phyloP scores from a whole-genome alignment of 2,113 vertebrate species.

The Podarcis cretensis region DNA sequence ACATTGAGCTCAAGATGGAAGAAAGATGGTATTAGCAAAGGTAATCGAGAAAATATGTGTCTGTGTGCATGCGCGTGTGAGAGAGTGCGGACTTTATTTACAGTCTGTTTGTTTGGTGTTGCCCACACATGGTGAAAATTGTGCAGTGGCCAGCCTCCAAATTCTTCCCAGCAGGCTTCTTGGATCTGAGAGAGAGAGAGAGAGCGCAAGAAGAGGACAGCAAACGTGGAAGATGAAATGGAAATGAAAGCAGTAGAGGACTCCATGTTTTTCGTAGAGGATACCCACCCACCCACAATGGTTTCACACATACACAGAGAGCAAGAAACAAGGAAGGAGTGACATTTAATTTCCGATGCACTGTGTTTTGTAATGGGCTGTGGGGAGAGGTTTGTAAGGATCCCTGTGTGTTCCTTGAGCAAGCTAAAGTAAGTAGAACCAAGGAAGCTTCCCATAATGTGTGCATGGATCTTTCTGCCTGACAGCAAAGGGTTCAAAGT shows the following conservation, averaged over 20 bases:
- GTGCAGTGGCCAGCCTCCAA: conserved; percentile 53
- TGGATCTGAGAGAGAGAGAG: conserved; percentile 22
- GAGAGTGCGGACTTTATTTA: conserved; percentile 61
- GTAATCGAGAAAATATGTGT: conserved; percentile 82
- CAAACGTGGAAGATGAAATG: conserved; percentile 8
- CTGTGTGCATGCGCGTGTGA: conserved; percentile 50
- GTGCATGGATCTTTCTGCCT: background rate
- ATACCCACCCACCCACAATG: background rate
- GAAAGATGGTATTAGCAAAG: conserved; percentile 75
- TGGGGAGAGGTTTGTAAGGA: background rate
- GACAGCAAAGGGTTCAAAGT: background rate
- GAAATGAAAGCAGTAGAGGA: background rate
- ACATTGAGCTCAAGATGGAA: conserved; percentile 79
- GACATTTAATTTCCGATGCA: background rate
- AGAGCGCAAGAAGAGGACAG: background rate
- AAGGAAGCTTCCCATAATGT: background rate
- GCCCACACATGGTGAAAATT: conserved; percentile 62
- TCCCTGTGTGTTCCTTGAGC: background rate
- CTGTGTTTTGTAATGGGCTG: background rate
- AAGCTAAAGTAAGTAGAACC: background rate
- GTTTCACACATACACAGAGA: background rate
- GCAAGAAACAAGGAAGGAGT: background rate
- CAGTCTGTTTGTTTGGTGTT: conserved; percentile 65
- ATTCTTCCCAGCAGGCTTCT: conserved; percentile 49
- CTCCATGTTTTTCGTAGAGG: background rate